These are phyloP conservation scores for Mimas tiliae DNA, from an alignment of 2,888 invertebrate species.

Conservation along the genomic window DNA sequence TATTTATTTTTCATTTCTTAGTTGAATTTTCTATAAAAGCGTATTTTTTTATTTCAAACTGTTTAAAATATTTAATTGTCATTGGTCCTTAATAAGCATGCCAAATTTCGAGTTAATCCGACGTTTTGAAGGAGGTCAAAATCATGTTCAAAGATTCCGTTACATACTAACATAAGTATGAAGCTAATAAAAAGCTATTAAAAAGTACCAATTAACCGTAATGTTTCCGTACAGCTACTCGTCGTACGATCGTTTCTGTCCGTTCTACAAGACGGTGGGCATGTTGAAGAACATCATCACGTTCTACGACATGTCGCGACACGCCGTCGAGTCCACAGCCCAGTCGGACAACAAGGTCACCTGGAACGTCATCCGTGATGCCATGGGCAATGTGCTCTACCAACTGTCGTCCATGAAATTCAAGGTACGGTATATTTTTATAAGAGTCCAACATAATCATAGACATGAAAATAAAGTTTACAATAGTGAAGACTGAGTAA, in stretches of 20 bases:
- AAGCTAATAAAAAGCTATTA: no score
- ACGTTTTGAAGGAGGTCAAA: no score
- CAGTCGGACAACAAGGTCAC: constrained; percentile 99
- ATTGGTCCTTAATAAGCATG: not conserved
- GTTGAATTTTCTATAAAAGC: no score
- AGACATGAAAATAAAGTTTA: no score
- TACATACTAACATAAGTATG: no score
- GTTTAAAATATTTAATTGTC: no score
- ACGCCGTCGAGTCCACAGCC: constrained; percentile 98
- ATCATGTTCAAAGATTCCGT: no score
- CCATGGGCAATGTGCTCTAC: constrained; percentile 98
- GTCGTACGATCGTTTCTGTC: constrained; percentile 98
- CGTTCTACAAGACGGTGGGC: constrained; percentile 99
- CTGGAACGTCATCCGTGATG: constrained; percentile 98
- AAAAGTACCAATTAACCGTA: not conserved
- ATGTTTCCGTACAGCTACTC: constrained; percentile 87
- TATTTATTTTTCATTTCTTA: no score
- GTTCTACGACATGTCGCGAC: constrained; percentile 99
- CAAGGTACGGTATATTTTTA: constrained; percentile 86
- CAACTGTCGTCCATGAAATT: constrained; percentile 99
- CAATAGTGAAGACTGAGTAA: no score
- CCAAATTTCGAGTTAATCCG: no score
- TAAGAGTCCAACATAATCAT: no score
- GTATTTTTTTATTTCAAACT: no score
- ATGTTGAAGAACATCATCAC: constrained; percentile 99